These are phyloP conservation scores for Catocala fraxini DNA, from an alignment of 2,888 invertebrate species.

Conservation along the genomic window DNA sequence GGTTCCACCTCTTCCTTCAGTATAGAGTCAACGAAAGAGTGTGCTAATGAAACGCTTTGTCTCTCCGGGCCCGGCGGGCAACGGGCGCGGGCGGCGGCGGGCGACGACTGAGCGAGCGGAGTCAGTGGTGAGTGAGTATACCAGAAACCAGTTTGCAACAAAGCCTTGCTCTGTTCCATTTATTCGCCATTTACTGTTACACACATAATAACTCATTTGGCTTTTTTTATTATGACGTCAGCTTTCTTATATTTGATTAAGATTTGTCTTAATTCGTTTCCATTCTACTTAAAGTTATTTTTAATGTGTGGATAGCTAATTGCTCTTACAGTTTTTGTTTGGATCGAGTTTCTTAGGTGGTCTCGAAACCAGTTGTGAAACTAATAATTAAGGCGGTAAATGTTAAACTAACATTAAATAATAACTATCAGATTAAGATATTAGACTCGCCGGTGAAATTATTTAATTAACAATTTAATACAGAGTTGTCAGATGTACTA, in stretches of 20 bases:
- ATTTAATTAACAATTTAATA: slow-evolving; percentile 2
- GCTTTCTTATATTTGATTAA: slow-evolving; percentile 35
- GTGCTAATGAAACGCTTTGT: too few species aligned
- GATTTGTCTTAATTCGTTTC: slow-evolving; percentile 32
- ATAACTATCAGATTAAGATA: slow-evolving; percentile 14
- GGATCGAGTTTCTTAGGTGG: slow-evolving; percentile 39
- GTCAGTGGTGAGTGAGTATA: slow-evolving; percentile 7
- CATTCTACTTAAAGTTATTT: slow-evolving; percentile 21
- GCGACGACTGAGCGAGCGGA: too few species aligned
- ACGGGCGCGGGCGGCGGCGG: too few species aligned
- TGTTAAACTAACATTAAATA: slow-evolving; percentile 12
- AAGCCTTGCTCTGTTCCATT: slow-evolving; percentile 11
- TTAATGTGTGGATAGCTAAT: slow-evolving; percentile 36
- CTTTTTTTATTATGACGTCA: slow-evolving; percentile 22
- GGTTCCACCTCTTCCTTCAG: too few species aligned
- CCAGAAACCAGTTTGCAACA: slow-evolving; percentile 19
- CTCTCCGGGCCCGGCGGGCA: too few species aligned
- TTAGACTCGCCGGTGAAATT: slow-evolving; percentile 1
- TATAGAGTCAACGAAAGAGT: too few species aligned
- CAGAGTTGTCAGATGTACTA: neutral
- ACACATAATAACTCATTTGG: slow-evolving; percentile 16
- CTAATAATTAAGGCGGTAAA: slow-evolving; percentile 18
- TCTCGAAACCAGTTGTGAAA: slow-evolving; percentile 29
- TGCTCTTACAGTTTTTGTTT: slow-evolving; percentile 31
- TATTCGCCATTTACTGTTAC: slow-evolving; percentile 22